These are phyloP conservation scores for Ichneumoninae sp. DNA, from an alignment of 2,888 invertebrate species.

Conservation along the genomic window DNA sequence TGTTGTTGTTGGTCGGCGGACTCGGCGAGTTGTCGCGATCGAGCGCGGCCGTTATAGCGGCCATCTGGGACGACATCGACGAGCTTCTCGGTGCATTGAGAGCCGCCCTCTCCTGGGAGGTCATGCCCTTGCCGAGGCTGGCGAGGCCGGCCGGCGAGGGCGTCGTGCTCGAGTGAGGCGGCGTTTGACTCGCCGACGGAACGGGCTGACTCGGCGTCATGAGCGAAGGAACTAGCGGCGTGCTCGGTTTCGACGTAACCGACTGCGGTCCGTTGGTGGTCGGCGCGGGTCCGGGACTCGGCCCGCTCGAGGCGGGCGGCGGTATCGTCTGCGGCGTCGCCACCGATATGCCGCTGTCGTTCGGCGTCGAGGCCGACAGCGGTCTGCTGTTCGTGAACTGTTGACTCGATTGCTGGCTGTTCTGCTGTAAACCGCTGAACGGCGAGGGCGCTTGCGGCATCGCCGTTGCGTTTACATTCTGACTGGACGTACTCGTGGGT, in stretches of 20 bases:
- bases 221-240: conserved; percentile 85
- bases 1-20: conserved; percentile 86
- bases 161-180: conserved; percentile 82
- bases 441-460: conserved; percentile 86
- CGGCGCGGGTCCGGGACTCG: conserved; percentile 80
- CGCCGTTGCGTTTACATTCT: conserved; percentile 76
- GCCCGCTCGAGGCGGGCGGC: conserved; percentile 81
- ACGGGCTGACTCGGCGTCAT: conserved; percentile 88
- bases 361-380: conserved; percentile 80
- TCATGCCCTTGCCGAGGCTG: conserved; percentile 86
- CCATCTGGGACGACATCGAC: conserved; percentile 90
- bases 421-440: conserved; percentile 83
- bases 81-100: conserved; percentile 85
- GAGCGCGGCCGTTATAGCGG: conserved; percentile 89
- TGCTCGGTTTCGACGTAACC: conserved; percentile 82
- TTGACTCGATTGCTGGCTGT: conserved; percentile 81
- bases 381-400: conserved; percentile 84
- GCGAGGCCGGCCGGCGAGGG: conserved; percentile 83
- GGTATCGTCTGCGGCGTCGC: conserved; percentile 85
- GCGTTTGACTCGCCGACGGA: conserved; percentile 87
- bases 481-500: conserved; percentile 82
- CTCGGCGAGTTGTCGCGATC: conserved; percentile 89
- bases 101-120: conserved; percentile 86
- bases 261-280: conserved; percentile 83
- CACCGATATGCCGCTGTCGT: conserved; percentile 83